Percentiles rank a stretch among this genome's conserved stretches.
Conservation (phyloP, 2,888 invertebrate genomes). For the Rosalia funebris region DNA sequence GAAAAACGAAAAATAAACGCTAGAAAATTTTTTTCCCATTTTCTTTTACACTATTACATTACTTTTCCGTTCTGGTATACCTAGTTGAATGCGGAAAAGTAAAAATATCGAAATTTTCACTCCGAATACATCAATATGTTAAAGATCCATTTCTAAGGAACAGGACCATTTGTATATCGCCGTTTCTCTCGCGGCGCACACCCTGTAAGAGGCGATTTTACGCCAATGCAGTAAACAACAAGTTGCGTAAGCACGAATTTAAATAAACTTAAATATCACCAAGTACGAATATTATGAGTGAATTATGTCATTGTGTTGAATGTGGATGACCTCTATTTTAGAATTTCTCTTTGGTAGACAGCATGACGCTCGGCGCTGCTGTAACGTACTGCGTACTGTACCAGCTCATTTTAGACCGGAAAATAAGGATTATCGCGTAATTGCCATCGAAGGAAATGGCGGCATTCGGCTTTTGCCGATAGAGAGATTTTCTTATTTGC, state of each 20-base stretch:
- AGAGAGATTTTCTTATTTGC: no score
- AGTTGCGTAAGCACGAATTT: conserved; percentile 35
- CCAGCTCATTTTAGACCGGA: conserved; percentile 31
- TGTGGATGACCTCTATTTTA: conserved; percentile 51
- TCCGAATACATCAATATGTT: no score
- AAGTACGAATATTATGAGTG: conserved; percentile 44
- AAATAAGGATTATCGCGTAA: conserved; percentile 28
- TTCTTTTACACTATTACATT: no score
- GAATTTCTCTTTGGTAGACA: conserved; percentile 53
- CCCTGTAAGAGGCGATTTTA: conserved; percentile 15
- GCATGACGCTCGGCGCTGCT: conserved; percentile 46
- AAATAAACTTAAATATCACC: conserved; percentile 41
- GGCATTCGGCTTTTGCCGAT: neutral
- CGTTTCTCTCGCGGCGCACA: neutral
- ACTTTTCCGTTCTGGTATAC: no score
- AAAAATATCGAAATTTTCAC: no score
- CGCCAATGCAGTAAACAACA: conserved; percentile 20
- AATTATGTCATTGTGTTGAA: conserved; percentile 51
- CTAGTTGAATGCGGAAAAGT: no score
- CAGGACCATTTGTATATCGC: neutral
- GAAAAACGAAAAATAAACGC: no score
- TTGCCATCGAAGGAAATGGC: conserved; percentile 26
- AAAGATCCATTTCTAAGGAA: no score
- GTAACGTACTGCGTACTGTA: conserved; percentile 20
- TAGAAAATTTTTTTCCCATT: no score